phyloP scores from a whole-genome alignment of 2,113 vertebrate species.

The Platichthys stellatus region DNA sequence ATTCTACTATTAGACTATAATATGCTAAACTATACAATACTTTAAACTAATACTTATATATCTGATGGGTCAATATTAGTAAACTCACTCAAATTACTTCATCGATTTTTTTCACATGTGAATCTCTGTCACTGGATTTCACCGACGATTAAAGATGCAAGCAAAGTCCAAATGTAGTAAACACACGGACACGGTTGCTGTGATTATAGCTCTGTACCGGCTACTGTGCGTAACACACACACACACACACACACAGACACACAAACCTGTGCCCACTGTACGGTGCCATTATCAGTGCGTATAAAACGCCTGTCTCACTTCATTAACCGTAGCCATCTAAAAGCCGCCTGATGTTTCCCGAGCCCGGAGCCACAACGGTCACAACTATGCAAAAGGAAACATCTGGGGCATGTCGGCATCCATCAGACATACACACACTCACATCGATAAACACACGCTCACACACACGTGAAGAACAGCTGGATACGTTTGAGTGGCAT shows the following conservation, averaged over 20 bases:
- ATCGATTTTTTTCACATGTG: too few species aligned
- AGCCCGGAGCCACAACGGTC: background rate
- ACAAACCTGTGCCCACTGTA: background rate
- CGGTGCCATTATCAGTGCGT: background rate
- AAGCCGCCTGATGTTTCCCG: conserved; percentile 13
- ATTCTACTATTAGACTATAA: too few species aligned
- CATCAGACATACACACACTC: conserved; percentile 7
- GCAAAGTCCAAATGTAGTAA: too few species aligned
- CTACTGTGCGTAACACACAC: background rate
- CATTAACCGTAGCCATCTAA: background rate
- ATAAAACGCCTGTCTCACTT: conserved; percentile 20
- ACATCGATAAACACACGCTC: background rate
- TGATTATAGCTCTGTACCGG: background rate
- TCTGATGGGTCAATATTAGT: too few species aligned
- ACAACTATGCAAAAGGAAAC: conserved; percentile 43
- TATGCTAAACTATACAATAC: too few species aligned
- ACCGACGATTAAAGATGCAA: too few species aligned
- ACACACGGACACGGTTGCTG: too few species aligned
- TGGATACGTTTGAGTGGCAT: conserved; percentile 34
- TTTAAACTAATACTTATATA: too few species aligned
- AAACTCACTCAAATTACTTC: too few species aligned
- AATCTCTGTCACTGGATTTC: too few species aligned
- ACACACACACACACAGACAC: background rate
- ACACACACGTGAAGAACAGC: conserved; percentile 10
- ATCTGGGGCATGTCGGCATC: conserved; percentile 32